These are phyloP conservation scores for Pangasius larnaudii DNA, from an alignment of 2,797 vertebrate genomes.

Conservation along the genomic window DNA sequence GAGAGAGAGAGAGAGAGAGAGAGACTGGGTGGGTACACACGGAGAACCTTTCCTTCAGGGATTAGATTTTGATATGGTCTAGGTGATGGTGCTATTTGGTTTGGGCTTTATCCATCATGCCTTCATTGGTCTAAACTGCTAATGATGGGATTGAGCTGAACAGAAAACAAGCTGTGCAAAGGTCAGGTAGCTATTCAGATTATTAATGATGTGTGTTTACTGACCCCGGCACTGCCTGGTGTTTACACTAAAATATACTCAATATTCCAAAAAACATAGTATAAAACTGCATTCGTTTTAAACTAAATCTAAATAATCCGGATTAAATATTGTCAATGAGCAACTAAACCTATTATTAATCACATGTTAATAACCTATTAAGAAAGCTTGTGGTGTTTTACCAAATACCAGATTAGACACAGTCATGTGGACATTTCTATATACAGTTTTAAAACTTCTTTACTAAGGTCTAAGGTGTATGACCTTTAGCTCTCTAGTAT, in stretches of 20 bases:
- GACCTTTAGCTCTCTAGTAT: background rate
- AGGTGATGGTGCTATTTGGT: slow-evolving; percentile 68
- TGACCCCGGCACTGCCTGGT: background rate
- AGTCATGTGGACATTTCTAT: background rate
- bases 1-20: background rate
- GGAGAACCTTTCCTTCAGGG: slow-evolving; percentile 64
- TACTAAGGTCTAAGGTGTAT: background rate
- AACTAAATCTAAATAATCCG: background rate
- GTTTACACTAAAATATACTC: background rate
- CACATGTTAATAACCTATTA: background rate
- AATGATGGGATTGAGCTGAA: slow-evolving; percentile 65
- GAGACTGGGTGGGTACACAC: slow-evolving; percentile 25
- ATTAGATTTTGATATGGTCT: slow-evolving; percentile 49
- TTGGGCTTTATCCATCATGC: slow-evolving; percentile 68
- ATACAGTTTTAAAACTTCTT: background rate
- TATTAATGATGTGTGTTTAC: slow-evolving; percentile 57
- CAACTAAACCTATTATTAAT: background rate
- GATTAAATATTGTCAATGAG: background rate
- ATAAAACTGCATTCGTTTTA: background rate
- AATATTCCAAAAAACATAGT: background rate
- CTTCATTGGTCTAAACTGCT: slow-evolving; percentile 70
- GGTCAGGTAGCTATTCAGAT: slow-evolving; percentile 74
- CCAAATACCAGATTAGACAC: background rate
- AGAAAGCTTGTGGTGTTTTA: background rate
- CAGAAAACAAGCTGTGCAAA: slow-evolving; percentile 68